These are phyloP conservation scores for Tetrax tetrax DNA, from an alignment of 2,113 vertebrate species.

Conservation along the genomic window DNA sequence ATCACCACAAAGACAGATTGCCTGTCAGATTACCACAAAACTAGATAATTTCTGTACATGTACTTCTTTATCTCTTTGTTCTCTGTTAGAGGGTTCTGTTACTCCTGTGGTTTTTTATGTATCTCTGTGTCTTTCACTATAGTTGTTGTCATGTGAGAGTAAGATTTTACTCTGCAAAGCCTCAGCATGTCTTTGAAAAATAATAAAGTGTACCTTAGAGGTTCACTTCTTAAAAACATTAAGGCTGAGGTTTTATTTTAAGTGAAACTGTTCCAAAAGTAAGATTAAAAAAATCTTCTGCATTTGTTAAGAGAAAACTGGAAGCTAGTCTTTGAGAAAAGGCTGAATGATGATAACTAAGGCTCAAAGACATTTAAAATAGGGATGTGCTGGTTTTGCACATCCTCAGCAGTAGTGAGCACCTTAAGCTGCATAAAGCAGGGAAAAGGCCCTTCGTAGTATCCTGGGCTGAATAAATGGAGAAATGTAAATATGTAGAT, in stretches of 20 bases:
- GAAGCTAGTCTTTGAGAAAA: not conserved
- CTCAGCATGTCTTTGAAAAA: not conserved
- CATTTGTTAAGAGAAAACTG: not conserved
- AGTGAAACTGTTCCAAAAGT: not conserved
- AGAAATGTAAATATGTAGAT: not conserved
- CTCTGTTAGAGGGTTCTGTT: not conserved
- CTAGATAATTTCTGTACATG: not conserved
- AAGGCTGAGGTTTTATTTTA: not conserved
- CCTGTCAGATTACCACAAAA: not conserved
- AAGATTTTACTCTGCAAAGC: not conserved
- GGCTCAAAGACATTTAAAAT: not conserved
- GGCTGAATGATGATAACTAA: accelerated
- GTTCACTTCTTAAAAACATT: not conserved
- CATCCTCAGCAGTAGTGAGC: not conserved
- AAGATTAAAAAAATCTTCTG: not conserved
- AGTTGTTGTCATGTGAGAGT: not conserved
- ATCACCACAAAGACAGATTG: not conserved
- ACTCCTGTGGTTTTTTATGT: not conserved
- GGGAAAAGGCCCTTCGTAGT: not conserved
- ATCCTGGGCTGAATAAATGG: not conserved
- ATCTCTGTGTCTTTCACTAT: not conserved
- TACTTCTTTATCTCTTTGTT: not conserved
- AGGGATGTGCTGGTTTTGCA: not conserved
- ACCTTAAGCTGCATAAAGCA: not conserved
- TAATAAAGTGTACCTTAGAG: accelerated